These are phyloP conservation scores for Patagioenas fasciata DNA, from an alignment of 2,113 vertebrate genomes.

Conservation along the genomic window DNA sequence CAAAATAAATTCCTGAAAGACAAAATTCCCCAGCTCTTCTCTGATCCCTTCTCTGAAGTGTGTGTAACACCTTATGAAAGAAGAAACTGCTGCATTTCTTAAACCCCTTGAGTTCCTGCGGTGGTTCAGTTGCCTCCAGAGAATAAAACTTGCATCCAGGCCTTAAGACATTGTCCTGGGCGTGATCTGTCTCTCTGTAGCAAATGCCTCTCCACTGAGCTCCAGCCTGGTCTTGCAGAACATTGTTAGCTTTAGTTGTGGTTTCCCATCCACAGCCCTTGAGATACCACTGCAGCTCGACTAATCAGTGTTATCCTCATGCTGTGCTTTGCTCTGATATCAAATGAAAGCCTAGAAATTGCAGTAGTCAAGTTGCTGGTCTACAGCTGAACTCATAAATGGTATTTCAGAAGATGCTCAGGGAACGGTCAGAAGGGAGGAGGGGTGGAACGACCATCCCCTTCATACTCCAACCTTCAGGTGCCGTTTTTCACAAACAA, in stretches of 20 bases:
- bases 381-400: neutral
- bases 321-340: neutral
- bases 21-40: neutral
- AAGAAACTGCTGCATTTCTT: neutral
- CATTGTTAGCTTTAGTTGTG: neutral
- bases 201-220: neutral
- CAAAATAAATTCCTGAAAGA: slow-evolving; percentile 32
- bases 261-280: neutral
- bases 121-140: neutral
- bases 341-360: neutral
- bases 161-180: neutral
- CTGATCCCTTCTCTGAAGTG: neutral
- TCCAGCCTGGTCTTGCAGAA: neutral
- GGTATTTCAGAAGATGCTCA: neutral
- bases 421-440: neutral
- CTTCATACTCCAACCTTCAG: neutral
- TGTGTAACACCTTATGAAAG: neutral
- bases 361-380: neutral
- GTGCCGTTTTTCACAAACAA: neutral
- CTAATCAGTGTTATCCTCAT: neutral
- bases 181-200: neutral
- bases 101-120: neutral
- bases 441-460: neutral
- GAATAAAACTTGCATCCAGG: neutral
- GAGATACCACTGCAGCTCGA: neutral